Evolutionary conservation across 2,797 vertebrate species (phyloP).

Genomic region (Sus cebifrons): DNA sequence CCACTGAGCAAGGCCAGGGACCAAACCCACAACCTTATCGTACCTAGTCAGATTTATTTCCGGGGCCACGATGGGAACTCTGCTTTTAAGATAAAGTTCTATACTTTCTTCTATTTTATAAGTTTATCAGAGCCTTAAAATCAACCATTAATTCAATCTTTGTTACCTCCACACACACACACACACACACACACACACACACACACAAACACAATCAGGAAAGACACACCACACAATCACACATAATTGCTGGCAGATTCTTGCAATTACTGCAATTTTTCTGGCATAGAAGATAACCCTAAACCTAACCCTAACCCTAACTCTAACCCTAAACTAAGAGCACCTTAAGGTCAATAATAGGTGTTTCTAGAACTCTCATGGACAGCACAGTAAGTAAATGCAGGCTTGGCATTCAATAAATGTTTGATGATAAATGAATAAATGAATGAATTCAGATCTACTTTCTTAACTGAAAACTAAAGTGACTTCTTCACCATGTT

Average conservation of each 20-base stretch:
- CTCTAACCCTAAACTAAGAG: neutral
- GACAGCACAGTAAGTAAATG: neutral
- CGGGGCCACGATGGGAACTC: too few species aligned
- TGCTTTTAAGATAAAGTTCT: neutral
- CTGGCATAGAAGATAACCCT: neutral
- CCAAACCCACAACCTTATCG: too few species aligned
- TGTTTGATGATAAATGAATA: conserved; percentile 3
- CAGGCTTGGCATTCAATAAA: neutral
- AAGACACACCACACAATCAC: too few species aligned
- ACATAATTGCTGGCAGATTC: neutral
- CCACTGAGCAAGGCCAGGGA: too few species aligned
- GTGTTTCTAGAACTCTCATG: neutral
- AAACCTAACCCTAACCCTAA: too few species aligned
- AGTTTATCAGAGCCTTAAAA: neutral
- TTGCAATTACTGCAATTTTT: neutral
- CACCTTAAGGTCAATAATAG: neutral
- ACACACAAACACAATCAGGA: neutral
- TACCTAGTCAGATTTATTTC: too few species aligned
- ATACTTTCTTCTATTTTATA: neutral
- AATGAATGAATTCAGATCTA: neutral
- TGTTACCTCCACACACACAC: neutral
- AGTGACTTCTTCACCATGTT: neutral
- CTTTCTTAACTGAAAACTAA: conserved; percentile 21
- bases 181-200: neutral
- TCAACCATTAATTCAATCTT: neutral